Evolutionary conservation across 2,797 vertebrate species (phyloP).

Genomic region (Pantherophis alleghaniensis): DNA sequence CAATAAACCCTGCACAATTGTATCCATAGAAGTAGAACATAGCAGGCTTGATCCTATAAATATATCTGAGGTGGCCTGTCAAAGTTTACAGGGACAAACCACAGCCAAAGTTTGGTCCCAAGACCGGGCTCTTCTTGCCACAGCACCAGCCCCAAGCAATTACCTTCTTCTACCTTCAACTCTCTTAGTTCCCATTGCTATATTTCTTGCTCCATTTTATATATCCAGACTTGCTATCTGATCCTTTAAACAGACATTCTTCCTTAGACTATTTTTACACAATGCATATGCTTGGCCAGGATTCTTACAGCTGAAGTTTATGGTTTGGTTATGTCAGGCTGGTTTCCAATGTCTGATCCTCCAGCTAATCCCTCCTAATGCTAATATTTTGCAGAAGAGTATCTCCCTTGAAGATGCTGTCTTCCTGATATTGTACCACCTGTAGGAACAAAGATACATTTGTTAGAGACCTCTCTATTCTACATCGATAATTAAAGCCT

Average conservation of each 20-base stretch:
- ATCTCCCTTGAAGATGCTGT: background rate
- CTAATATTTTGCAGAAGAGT: background rate
- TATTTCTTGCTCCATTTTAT: background rate
- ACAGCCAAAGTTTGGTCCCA: background rate
- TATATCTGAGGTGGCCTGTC: background rate
- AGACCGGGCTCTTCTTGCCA: no score
- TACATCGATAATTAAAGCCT: background rate
- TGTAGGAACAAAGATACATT: background rate
- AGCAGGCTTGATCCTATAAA: background rate
- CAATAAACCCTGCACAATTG: conserved; percentile 1
- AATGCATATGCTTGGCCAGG: background rate
- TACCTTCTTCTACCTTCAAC: background rate
- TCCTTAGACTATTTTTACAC: background rate
- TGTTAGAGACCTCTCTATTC: background rate
- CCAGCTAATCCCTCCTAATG: background rate
- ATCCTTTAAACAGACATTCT: background rate
- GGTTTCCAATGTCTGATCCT: background rate
- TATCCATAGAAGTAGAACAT: background rate
- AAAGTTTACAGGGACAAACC: background rate
- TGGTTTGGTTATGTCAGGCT: background rate
- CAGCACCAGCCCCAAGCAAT: background rate
- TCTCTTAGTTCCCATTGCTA: background rate
- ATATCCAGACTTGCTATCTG: background rate
- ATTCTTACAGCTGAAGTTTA: background rate
- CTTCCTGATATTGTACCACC: background rate